Conservation (phyloP, 2,888 invertebrate genomes). For the Melieria crassipennis region DNA sequence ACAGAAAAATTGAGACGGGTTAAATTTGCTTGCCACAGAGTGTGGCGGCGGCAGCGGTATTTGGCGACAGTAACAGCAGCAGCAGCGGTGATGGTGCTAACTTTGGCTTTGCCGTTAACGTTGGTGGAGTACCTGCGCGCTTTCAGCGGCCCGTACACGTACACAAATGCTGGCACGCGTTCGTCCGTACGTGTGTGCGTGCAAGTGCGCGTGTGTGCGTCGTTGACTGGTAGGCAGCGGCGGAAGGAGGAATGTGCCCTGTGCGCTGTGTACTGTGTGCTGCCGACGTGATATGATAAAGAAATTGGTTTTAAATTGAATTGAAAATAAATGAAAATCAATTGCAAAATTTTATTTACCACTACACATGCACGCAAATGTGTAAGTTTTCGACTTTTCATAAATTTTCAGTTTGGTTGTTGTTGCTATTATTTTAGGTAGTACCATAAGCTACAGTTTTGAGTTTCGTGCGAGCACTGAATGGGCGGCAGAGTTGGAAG, state of each 20-base stretch:
- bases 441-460: too few relatives aligned
- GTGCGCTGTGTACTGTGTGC: background rate
- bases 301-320: too few relatives aligned
- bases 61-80: background rate
- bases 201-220: background rate
- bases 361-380: too few relatives aligned
- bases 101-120: background rate
- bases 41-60: background rate
- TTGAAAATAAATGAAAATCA: too few relatives aligned
- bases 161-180: background rate
- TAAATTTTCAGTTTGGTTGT: too few relatives aligned
- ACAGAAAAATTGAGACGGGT: constrained; percentile 47
- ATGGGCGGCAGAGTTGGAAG: too few relatives aligned
- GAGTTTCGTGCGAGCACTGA: too few relatives aligned
- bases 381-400: too few relatives aligned
- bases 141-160: background rate
- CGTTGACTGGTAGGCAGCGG: background rate
- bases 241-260: background rate
- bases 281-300: too few relatives aligned
- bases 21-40: constrained; percentile 44
- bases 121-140: background rate
- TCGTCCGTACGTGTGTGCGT: background rate
- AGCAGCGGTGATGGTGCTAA: background rate
- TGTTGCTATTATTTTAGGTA: too few relatives aligned
- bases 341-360: too few relatives aligned